Conservation (phyloP, 2,797 vertebrate genomes). For the Spizella passerina region DNA sequence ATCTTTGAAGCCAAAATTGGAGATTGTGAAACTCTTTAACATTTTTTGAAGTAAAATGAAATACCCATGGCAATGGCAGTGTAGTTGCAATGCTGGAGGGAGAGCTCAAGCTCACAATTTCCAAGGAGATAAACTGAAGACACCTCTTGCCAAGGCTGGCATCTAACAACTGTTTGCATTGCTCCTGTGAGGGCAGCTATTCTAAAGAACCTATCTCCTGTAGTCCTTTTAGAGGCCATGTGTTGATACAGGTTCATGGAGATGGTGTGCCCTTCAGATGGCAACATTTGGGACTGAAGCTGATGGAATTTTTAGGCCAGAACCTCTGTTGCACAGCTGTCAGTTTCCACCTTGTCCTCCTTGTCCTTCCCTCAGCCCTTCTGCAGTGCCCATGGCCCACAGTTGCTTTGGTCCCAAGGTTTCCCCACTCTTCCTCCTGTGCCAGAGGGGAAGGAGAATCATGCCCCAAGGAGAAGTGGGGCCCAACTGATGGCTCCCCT, state of each 20-base stretch:
- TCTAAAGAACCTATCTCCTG: not conserved
- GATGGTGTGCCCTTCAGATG: not conserved
- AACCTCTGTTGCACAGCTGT: not conserved
- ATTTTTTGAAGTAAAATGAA: not conserved
- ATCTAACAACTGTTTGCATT: not conserved
- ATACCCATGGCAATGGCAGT: not conserved
- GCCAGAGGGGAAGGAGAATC: not conserved
- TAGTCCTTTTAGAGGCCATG: not conserved
- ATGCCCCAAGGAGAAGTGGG: rapidly evolving
- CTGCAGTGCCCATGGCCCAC: not conserved
- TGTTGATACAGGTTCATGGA: not conserved
- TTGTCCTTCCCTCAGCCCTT: not conserved
- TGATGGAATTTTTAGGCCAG: not conserved
- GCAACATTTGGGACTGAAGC: not conserved
- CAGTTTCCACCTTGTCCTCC: not conserved
- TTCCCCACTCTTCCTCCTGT: not conserved
- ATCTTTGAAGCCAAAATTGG: not conserved
- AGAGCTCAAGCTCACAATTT: not conserved
- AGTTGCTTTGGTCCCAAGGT: not conserved
- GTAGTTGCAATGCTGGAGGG: not conserved
- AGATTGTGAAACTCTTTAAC: not conserved
- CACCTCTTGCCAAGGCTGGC: not conserved
- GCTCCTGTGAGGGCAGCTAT: not conserved
- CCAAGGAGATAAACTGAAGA: not conserved
- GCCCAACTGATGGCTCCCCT: not conserved